These are phyloP conservation scores for Pelagia noctiluca DNA, from an alignment of 30 jellyfish, hydroid and myxozoan species.

Conservation along the genomic window DNA sequence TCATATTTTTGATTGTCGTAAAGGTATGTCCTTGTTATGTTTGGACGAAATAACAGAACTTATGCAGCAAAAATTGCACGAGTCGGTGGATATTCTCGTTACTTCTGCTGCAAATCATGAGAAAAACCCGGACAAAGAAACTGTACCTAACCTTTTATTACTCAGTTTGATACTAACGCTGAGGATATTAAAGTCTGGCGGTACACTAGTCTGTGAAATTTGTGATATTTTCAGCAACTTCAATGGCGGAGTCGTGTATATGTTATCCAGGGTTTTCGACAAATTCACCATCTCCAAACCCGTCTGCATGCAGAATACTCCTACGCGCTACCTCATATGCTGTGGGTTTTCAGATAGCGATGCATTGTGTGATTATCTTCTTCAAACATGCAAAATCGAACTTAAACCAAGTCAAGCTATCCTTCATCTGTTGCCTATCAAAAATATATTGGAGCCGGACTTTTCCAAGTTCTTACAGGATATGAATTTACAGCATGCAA, in stretches of 20 bases:
- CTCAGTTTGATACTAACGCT: background rate
- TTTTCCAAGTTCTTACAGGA: background rate
- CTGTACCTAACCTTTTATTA: conserved; percentile 2
- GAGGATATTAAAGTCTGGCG: conserved; percentile 32
- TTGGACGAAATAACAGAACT: background rate
- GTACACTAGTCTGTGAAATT: conserved; percentile 39
- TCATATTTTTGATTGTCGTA: background rate
- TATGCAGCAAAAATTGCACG: background rate
- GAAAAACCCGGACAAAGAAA: conserved; percentile 19
- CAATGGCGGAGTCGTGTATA: conserved; percentile 55
- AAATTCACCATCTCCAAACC: conserved; percentile 12
- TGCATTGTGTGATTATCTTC: background rate
- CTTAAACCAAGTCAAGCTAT: background rate
- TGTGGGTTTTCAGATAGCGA: background rate
- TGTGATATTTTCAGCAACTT: conserved; percentile 55
- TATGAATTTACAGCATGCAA: background rate
- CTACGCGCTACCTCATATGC: conserved; percentile 29
- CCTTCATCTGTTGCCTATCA: background rate
- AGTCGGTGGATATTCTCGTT: conserved; percentile 20
- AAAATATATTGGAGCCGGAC: background rate
- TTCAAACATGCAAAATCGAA: background rate
- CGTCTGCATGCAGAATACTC: background rate
- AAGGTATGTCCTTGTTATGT: background rate
- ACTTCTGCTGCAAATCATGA: background rate
- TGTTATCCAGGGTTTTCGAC: conserved; percentile 31